Base-by-base conservation (phyloP, 2,113 vertebrate genomes). In the Dicerorhinus sumatrensis region DNA sequence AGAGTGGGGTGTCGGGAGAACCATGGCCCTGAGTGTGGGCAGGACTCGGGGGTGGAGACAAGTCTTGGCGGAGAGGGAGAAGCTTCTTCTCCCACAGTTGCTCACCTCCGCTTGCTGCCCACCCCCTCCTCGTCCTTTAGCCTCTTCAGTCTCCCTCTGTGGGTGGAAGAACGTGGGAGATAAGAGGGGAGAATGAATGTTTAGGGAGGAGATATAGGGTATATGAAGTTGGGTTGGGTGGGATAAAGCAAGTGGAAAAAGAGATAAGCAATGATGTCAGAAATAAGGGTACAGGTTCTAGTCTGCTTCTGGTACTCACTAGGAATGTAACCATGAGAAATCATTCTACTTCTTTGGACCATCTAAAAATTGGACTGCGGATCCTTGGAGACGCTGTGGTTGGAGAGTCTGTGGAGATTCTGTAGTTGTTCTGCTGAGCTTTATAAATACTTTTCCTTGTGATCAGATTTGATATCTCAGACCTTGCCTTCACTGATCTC, bases 191-290 rank as follows among this genome's bases (percentile, higher is more conserved):
- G 27, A 31, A n/a, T 85, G 23, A 62, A 70, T 67, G 8, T 76
- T 85, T 67, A 60, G 9, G 46, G 20, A 46, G 23, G 72, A 18
- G 48, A 31, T n/a, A 63, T 51, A 83, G 20, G n/a, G 6, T 86
- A 27, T 33, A 3, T 76, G 39, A 81, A 85, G 21, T 85, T 67
- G 58, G 42, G 18, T 8, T 72, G 48, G 2, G 33, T 69, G 80
- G 48, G 16, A 89, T 46, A 95, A 86, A 91, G 11, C 25, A 94
- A 90, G 25, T 33, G 18, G 12, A 84, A 89, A 87, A 91, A 73
- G 8, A 80, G 58, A 63, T 56, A 63, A 39, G 8, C 23, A 73
- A 63, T 62, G 25, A 27, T 62, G 51, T 84, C 85, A 93, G 18
- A 95, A 62, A 62, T 56, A 51, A 77, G 27, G 31, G 10, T 69